A percentile compares a stretch with the other conserved stretches of the same genome.
These are phyloP conservation scores for Andrena dorsata DNA, from an alignment of 2,888 invertebrate species.

Conservation along the genomic window DNA sequence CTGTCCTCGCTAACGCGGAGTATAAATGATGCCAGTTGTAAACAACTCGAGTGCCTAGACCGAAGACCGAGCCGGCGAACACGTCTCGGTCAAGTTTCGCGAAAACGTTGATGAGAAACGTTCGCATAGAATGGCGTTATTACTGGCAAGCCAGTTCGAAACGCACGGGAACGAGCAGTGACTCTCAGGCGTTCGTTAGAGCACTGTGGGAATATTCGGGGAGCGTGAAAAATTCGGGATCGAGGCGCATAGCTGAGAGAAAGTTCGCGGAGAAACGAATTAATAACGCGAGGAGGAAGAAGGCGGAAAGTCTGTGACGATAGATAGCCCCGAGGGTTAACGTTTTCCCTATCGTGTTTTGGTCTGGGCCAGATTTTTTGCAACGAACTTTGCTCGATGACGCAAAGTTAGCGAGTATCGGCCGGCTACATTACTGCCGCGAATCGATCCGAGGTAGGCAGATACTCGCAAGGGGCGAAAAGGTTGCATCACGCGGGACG, in stretches of 20 bases:
- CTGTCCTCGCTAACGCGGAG: conserved; percentile 11
- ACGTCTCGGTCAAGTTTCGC: not conserved
- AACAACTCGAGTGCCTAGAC: conserved; percentile 25
- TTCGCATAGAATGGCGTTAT: conserved; percentile 32
- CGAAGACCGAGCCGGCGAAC: not conserved
- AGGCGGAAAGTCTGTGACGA: not conserved
- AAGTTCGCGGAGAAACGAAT: not conserved
- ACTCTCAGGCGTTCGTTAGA: conserved; percentile 41
- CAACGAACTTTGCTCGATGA: not conserved
- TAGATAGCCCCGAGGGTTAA: not conserved
- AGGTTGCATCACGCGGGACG: conserved; percentile 38
- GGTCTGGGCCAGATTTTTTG: not conserved
- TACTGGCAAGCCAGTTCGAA: conserved; percentile 45
- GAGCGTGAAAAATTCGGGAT: not conserved
- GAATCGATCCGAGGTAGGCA: conserved; percentile 5
- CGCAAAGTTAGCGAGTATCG: not conserved
- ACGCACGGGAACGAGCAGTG: conserved; percentile 48
- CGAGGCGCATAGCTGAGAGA: not conserved
- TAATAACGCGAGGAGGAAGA: not conserved
- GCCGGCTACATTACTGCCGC: too few relatives aligned
- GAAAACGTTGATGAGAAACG: conserved; percentile 15
- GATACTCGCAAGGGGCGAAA: conserved; percentile 2
- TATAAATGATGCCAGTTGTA: conserved; percentile 44
- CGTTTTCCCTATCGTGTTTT: not conserved
- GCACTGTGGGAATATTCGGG: not conserved